Conservation (phyloP, 2,113 vertebrate genomes). For the Pungitius pungitius region DNA sequence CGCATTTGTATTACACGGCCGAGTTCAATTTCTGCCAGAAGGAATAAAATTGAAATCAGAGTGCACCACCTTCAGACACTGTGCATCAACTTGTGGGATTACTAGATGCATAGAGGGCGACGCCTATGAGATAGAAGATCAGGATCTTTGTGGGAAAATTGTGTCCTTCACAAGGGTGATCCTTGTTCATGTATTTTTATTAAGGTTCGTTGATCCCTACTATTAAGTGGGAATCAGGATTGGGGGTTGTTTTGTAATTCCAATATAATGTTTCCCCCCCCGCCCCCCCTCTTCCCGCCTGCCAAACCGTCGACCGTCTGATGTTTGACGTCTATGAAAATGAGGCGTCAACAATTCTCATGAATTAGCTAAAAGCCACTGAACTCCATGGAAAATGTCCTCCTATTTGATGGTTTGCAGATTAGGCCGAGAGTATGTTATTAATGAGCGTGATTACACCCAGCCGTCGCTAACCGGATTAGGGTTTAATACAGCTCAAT, state of each 20-base stretch:
- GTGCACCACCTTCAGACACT: slow-evolving; percentile 21
- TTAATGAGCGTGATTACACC: slow-evolving; percentile 77
- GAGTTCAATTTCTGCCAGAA: slow-evolving; percentile 52
- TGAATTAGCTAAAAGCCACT: slow-evolving; percentile 47
- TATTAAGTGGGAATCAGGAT: slow-evolving; percentile 56
- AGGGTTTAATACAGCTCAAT: slow-evolving; percentile 66
- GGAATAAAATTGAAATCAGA: slow-evolving; percentile 41
- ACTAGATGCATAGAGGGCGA: slow-evolving; percentile 4
- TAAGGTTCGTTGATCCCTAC: slow-evolving; percentile 52
- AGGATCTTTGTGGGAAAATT: not conserved
- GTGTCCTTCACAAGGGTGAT: not conserved
- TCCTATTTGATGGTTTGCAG: slow-evolving; percentile 67
- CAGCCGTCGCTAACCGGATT: slow-evolving; percentile 74
- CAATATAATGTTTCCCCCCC: not conserved
- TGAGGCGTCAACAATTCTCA: slow-evolving; percentile 52
- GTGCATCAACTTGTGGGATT: slow-evolving; percentile 34
- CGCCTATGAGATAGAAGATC: not conserved
- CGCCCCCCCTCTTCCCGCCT: not conserved
- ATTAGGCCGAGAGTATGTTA: slow-evolving; percentile 63
- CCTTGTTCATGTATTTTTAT: slow-evolving; percentile 21
- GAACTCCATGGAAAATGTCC: slow-evolving; percentile 49
- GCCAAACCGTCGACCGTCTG: slow-evolving; percentile 53
- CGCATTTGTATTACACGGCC: slow-evolving; percentile 46
- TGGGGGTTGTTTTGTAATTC: slow-evolving; percentile 41
- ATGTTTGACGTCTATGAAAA: slow-evolving; percentile 58